Percentiles rank a stretch among this genome's conserved stretches.
Evolutionary conservation across 2,113 vertebrate genomes (phyloP).

Genomic region (Elgaria multicarinata): DNA sequence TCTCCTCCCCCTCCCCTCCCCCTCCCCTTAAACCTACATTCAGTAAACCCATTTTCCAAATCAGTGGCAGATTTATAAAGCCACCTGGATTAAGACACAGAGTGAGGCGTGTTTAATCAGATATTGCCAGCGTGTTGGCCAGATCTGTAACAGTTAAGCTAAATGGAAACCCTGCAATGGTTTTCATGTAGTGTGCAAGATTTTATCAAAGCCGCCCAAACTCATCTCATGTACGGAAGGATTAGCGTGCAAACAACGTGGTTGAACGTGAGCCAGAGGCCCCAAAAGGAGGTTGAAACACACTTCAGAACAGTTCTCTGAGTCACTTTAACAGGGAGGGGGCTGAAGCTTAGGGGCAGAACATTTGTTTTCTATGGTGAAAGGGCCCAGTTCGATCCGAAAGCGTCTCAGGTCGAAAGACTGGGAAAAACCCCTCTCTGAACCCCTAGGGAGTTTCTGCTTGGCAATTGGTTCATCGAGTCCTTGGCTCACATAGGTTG

Average conservation of each 20-base stretch:
- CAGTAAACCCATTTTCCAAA: constrained; percentile 20
- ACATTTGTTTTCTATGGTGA: no score
- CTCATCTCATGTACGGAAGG: background rate
- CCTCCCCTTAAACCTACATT: background rate
- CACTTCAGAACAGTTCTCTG: background rate
- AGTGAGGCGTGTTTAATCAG: constrained; percentile 8
- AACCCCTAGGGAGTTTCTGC: background rate
- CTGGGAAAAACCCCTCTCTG: no score
- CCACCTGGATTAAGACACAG: background rate
- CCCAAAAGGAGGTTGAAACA: background rate
- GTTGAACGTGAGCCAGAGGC: background rate
- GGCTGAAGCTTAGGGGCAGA: background rate
- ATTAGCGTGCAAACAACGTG: background rate
- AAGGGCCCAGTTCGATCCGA: background rate
- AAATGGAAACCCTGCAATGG: constrained; percentile 8
- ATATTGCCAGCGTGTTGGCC: background rate
- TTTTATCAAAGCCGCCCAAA: background rate
- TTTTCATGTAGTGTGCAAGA: background rate
- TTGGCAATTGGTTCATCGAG: no score
- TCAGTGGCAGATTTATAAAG: constrained; percentile 19
- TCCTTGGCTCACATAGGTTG: no score
- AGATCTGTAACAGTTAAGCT: background rate
- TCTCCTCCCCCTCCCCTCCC: no score
- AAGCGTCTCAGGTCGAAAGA: background rate
- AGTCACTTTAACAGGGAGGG: no score